phyloP scores from a whole-genome alignment of 2,888 invertebrate species.

The Ischnura elegans region DNA sequence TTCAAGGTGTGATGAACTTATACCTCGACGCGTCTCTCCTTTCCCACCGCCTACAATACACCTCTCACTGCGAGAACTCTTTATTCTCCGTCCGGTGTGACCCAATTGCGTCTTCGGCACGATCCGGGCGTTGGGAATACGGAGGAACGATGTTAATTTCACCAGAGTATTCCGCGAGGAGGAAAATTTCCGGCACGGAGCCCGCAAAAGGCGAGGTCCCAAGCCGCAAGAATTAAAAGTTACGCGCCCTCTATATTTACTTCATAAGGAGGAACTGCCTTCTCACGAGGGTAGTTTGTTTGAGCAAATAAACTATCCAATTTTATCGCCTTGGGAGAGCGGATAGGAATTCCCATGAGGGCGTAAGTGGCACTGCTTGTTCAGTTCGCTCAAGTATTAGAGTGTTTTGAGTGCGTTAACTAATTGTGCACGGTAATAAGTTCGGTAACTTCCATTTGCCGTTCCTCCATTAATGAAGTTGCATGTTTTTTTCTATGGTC shows the following conservation, averaged over 20 bases:
- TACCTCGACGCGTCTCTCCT: not conserved
- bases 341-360: not conserved
- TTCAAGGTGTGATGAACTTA: slow-evolving; percentile 26
- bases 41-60: no score
- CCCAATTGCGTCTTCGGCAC: slow-evolving; percentile 37
- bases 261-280: not conserved
- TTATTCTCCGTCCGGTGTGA: not conserved
- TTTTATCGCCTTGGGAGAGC: slow-evolving; percentile 12
- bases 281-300: not conserved
- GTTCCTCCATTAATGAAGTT: not conserved
- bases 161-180: not conserved
- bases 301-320: slow-evolving; percentile 21
- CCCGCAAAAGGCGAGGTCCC: not conserved
- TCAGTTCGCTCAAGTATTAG: not conserved
- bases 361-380: slow-evolving; percentile 1
- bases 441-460: not conserved
- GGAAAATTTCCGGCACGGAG: not conserved
- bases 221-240: slow-evolving; percentile 26
- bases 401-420: not conserved
- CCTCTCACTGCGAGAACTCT: no score
- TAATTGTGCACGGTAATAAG: not conserved
- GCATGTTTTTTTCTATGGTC: not conserved
- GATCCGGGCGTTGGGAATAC: not conserved
- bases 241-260: slow-evolving; percentile 3
- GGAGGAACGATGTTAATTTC: slow-evolving; percentile 10